Conservation (phyloP, 2,888 invertebrate genomes). For the Deroplatys truncata region DNA sequence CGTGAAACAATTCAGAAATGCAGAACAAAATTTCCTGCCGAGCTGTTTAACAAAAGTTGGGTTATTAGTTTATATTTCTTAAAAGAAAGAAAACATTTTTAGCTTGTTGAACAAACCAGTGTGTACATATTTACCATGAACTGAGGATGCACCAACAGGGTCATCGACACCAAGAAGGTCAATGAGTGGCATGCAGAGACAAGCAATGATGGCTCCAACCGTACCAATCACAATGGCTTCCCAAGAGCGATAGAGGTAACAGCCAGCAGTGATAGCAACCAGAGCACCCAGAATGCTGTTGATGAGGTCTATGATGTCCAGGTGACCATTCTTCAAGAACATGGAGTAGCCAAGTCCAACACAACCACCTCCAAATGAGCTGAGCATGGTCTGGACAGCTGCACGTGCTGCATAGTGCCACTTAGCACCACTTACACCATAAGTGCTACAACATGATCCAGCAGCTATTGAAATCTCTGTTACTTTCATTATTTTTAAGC, state of each 20-base stretch:
- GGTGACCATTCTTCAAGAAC: conserved; percentile 60
- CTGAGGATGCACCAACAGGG: conserved; percentile 87
- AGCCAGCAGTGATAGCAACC: conserved; percentile 86
- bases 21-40: no score
- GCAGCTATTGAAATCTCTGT: no score
- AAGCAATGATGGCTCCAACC: conserved; percentile 71
- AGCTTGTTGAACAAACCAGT: no score
- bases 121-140: conserved; percentile 71
- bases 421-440: conserved; percentile 70
- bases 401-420: conserved; percentile 91
- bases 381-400: conserved; percentile 86
- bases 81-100: no score
- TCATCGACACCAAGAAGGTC: conserved; percentile 79
- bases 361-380: conserved; percentile 84
- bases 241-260: conserved; percentile 82
- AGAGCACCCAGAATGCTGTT: conserved; percentile 84
- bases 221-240: conserved; percentile 79
- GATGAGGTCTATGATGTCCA: conserved; percentile 81
- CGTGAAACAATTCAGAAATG: no score
- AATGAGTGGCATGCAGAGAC: conserved; percentile 67
- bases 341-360: conserved; percentile 63
- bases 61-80: no score
- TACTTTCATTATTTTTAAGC: no score
- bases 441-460: conserved; percentile 44
- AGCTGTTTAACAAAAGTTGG: no score